Evolutionary conservation across 2,888 invertebrate genomes (phyloP), one percentile per base, ranked within the genome.

Genomic region (Notodromas monacha): DNA sequence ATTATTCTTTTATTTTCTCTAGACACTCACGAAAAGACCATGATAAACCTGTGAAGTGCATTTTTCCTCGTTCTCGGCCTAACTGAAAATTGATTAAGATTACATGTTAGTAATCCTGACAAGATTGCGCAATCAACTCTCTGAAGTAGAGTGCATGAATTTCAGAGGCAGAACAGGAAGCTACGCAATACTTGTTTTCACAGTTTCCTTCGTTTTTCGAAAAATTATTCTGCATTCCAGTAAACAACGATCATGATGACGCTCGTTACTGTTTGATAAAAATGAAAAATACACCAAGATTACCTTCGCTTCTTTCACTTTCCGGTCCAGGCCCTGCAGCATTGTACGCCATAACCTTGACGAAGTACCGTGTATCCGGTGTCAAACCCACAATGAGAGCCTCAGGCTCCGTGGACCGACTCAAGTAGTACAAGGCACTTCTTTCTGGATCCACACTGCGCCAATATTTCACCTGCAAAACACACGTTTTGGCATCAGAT

Each of bases 311-410:
- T 26, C 72, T 58, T 55, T 84, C 81, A 52, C 81, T 81, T 47
- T 86, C 84, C 0, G 81, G 77, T 3, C 86, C 86, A 49, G 81
- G 81, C 2, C 89, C 89, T 3, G 86, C 89, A 0, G 72, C 64
- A 54, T 89, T 89, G 44, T 76, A 86, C 0, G 77, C 84, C 77
- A 86, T 84, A 2, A 76, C 70, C 56, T 79, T 76, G 1, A 89
- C 77, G 42, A 59, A 68, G 51, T 92, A 92, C 45, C 79, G 73
- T 0, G 73, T 79, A 46, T 86, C 70, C 0, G 84, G 77, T 41
- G 73, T 66, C 30, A 92, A 54, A 38, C 86, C 89, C 8, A 89
- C 81, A 43, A 92, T 73, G 2, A 81, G 55, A 1, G 84, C 76
- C 66, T 72, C 69, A 31, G 72, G 65, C 31, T 65, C 59, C 2